Conservation (phyloP, 2,888 invertebrate species). For the Lasiommata megera region DNA sequence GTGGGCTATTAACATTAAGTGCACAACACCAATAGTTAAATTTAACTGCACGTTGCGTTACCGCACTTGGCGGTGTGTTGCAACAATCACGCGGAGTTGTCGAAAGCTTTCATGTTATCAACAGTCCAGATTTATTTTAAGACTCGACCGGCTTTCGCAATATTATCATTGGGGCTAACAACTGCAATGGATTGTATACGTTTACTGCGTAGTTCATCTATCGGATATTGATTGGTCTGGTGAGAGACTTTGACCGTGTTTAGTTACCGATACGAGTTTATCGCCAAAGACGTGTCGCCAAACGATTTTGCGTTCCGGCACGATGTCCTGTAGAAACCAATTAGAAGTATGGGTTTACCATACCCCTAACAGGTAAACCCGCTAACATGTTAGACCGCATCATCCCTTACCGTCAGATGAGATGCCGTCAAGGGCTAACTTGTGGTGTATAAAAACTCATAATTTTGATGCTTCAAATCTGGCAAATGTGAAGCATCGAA, state of each 20-base stretch:
- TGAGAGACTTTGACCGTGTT: neutral
- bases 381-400: too few relatives aligned
- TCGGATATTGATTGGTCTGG: neutral
- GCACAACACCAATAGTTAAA: neutral
- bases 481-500: too few relatives aligned
- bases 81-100: neutral
- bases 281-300: too few relatives aligned
- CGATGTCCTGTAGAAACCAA: too few relatives aligned
- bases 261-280: too few relatives aligned
- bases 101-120: conserved; percentile 1
- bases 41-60: neutral
- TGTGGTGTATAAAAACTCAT: too few relatives aligned
- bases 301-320: neutral
- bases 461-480: too few relatives aligned
- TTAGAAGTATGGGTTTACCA: too few relatives aligned
- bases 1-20: too few relatives aligned
- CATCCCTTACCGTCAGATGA: too few relatives aligned
- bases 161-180: neutral
- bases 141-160: neutral
- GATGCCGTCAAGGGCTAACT: too few relatives aligned
- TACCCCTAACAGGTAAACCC: too few relatives aligned
- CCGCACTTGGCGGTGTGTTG: neutral
- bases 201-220: neutral
- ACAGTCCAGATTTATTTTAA: neutral
- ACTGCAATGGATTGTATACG: neutral